These are phyloP conservation scores for Conomelus anceps DNA, from an alignment of 2,888 invertebrate species.

Conservation along the genomic window DNA sequence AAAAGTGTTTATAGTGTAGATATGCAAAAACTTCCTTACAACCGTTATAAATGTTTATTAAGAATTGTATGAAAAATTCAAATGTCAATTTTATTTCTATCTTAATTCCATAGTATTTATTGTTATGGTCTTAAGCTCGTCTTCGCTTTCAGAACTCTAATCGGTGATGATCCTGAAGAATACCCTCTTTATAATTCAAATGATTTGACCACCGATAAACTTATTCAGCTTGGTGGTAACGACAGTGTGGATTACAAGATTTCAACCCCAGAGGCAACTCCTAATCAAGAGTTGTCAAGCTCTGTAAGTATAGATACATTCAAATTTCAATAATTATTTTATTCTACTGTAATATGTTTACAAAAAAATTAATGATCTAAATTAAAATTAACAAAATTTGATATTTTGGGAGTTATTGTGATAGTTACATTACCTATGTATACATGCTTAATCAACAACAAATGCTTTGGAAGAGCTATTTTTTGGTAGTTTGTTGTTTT, in stretches of 20 bases:
- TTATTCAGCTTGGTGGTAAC: background rate
- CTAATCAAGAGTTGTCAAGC: background rate
- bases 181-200: slow-evolving; percentile 39
- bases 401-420: background rate
- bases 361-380: too few relatives aligned
- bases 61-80: too few relatives aligned
- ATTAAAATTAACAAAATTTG: too few relatives aligned
- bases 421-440: too few relatives aligned
- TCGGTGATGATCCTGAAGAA: slow-evolving; percentile 52
- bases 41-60: too few relatives aligned
- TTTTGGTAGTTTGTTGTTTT: too few relatives aligned
- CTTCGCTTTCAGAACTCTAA: slow-evolving; percentile 45
- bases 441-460: too few relatives aligned
- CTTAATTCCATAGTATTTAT: background rate
- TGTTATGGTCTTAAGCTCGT: background rate
- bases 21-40: too few relatives aligned
- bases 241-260: slow-evolving; percentile 9
- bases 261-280: slow-evolving; percentile 16
- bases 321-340: background rate
- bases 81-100: too few relatives aligned
- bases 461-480: too few relatives aligned
- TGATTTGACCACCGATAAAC: slow-evolving; percentile 34
- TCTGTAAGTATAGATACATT: background rate
- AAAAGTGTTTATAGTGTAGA: too few relatives aligned
- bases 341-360: too few relatives aligned